Base-by-base conservation (phyloP, 2,888 invertebrate genomes). In the Leucoptera coffeella region DNA sequence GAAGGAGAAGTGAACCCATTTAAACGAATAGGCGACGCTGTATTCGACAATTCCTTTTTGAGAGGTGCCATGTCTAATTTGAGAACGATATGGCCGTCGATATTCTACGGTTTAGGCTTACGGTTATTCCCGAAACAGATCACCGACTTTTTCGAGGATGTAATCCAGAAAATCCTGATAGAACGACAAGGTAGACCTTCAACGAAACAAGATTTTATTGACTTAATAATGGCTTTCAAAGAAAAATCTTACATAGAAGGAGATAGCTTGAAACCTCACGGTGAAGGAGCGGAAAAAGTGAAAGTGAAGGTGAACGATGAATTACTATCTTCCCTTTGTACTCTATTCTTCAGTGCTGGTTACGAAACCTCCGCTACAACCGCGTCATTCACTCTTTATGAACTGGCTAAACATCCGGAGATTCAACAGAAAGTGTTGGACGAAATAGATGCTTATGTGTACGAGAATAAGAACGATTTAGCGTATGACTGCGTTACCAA, bases 321-420 rank as follows among this genome's bases (percentile, higher is more conserved):
- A 3, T 39, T 75, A 19, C 34, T 78, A 4, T 54, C 65, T 0
- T 61, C 75, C 0, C 76, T 79, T 29, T 65, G 74, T 2, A 54
- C 62, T 26, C 39, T 64, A 1, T 73, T 76, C 35, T 72, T 73
- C 29, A 30, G 46, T 1, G 76, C 73, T 15, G 75, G 75, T 2
- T 74, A 61, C 30, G 75, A 75, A 41, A 73, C 75, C 1, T 73
- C 73, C 6, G 50, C 57, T 9, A 53, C 60, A n/a, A 58, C 59
- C 3, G 45, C 72, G 39, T 53, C 58, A 22, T 73, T 56, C 32
- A 52, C 52, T 2, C 38, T 74, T 8, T 74, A 58, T 34, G 71
- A 73, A 36, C 38, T 77, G 17, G 62, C 74, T 2, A 42, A 48
- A 6, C 56, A 73, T 37, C 53, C 46, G 2, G 41, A 54, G 0